phyloP scores from a whole-genome alignment of 2,888 invertebrate species.

The Asteroscopus sphinx region DNA sequence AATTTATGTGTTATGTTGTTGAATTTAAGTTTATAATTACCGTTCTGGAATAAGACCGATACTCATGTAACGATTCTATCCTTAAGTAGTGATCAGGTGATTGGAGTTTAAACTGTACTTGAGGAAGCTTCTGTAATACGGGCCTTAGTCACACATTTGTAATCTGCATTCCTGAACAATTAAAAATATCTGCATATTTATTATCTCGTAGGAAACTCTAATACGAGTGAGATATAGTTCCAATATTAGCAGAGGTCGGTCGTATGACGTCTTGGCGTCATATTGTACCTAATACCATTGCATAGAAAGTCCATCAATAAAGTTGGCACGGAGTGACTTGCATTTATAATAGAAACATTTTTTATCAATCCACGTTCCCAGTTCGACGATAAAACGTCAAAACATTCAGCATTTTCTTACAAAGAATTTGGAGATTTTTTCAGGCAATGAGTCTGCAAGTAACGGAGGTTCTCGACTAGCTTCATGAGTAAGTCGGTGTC shows the following conservation, averaged over 20 bases:
- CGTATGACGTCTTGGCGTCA: slow-evolving; percentile 1
- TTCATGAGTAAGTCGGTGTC: slow-evolving; percentile 10
- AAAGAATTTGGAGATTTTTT: not conserved
- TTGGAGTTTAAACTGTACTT: too few species aligned
- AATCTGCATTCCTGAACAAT: too few species aligned
- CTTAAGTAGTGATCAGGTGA: too few species aligned
- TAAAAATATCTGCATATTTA: too few species aligned
- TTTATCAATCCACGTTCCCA: slow-evolving; percentile 3
- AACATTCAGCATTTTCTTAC: slow-evolving; percentile 4
- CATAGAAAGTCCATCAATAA: not conserved
- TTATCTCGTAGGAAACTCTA: too few species aligned
- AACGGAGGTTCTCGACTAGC: slow-evolving; percentile 1
- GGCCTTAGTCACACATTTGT: too few species aligned
- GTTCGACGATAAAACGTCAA: slow-evolving; percentile 1
- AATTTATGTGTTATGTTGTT: too few species aligned
- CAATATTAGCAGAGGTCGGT: not conserved
- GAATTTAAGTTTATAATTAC: too few species aligned
- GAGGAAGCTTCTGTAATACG: too few species aligned
- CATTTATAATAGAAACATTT: not conserved
- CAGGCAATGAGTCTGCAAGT: slow-evolving; percentile 7
- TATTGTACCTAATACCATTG: too few species aligned
- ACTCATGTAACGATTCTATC: too few species aligned
- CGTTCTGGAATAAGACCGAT: too few species aligned
- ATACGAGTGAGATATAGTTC: not conserved
- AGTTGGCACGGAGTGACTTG: slow-evolving; percentile 10